phyloP scores from a whole-genome alignment of 2,797 vertebrate species.

The Ambastaia sidthimunki region DNA sequence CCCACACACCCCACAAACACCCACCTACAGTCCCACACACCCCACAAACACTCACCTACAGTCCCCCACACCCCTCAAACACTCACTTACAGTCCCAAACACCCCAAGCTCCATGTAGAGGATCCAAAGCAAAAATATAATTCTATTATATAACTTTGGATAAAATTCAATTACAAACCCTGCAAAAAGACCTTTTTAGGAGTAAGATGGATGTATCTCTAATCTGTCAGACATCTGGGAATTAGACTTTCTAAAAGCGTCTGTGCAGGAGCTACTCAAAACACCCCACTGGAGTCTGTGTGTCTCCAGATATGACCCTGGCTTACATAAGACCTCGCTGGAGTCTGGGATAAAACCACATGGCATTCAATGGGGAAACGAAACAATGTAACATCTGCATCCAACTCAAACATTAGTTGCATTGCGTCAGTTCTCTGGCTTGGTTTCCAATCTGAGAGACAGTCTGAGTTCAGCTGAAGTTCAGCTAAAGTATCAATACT shows the following conservation, averaged over 20 bases:
- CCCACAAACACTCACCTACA: no score
- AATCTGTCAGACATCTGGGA: background rate
- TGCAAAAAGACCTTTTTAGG: background rate
- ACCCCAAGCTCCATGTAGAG: background rate
- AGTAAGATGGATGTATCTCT: background rate
- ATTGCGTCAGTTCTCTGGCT: background rate
- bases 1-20: no score
- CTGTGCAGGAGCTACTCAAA: background rate
- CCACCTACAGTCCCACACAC: no score
- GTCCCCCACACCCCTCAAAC: no score
- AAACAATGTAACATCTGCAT: conserved; percentile 7
- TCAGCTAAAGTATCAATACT: background rate
- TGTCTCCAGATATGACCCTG: background rate
- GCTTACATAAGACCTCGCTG: background rate
- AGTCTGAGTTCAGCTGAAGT: background rate
- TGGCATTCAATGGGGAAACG: background rate
- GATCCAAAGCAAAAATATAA: background rate
- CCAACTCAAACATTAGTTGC: conserved; percentile 18
- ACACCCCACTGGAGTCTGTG: background rate
- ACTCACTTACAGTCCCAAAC: no score
- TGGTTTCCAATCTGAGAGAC: background rate
- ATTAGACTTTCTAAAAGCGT: background rate
- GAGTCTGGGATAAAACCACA: conserved; percentile 18
- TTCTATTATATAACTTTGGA: background rate
- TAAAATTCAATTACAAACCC: background rate